Base-by-base conservation (phyloP, 2,888 invertebrate species). In the Caenorhabditis macrosperma region DNA sequence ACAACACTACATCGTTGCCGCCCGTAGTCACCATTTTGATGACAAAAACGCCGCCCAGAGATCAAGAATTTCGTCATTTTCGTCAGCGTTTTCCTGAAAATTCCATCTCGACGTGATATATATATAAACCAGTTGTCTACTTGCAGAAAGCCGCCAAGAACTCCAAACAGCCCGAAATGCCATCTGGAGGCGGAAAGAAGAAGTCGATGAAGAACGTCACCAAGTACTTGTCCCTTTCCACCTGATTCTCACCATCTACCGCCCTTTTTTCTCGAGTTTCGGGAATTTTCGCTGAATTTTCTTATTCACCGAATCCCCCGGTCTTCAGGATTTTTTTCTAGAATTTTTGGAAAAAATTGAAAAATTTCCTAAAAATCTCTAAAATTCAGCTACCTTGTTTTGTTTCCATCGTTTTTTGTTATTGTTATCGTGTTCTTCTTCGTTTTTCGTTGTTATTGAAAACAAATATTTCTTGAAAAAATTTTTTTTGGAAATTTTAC, bases 151-250 rank as follows among this genome's bases (percentile, higher is more conserved):
- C 67, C 15, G 67, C 75, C 44, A 75, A 75, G 44, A 67, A 61
- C 35, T 20, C 67, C 55, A 67, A 67, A n/a, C 46, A 67, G 52
- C 76, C 76, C 9, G 68, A 76, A 44, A 48, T 66, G 61, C 54
- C 72, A 15, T 48, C 67, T 24, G 52, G 69, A 26, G 59, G 61
- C 17, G 55, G 55, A 59, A 83, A 82, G 50, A 84, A 82, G 78
- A 71, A 79, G 57, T 61, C 71, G 68, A 80, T 66, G 69, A 82
- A 82, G 64, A 68, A 81, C 41, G 84, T 81, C 7, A 30, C 81
- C 46, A 81, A 81, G 44, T 81, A 78, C 78, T 61, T 81, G 38
- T 77, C 81, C 7, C 71, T 81, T 48, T 74, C 75, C 24, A 74
- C 76, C 30, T 78, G 20, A 41, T 35, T 59, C 20, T 26, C 15